Conservation (phyloP, 2,797 vertebrate species). For the Acipenser transmontanus region DNA sequence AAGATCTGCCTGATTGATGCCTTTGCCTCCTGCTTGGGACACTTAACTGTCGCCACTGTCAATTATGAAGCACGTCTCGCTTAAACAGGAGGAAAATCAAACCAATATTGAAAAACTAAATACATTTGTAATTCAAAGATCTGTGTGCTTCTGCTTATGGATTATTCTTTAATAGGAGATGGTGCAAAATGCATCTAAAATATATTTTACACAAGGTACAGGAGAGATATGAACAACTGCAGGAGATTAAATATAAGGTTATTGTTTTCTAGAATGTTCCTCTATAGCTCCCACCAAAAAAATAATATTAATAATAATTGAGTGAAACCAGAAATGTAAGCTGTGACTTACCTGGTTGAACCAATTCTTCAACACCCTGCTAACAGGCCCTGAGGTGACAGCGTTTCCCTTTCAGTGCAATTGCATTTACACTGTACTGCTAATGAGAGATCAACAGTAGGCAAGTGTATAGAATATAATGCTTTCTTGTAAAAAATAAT, state of each 20-base stretch:
- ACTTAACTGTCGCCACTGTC: too few relatives aligned
- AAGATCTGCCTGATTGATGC: too few relatives aligned
- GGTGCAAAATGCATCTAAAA: too few relatives aligned
- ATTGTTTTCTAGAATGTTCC: conserved; percentile 54
- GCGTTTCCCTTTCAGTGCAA: conserved; percentile 57
- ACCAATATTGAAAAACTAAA: too few relatives aligned
- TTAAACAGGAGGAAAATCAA: too few relatives aligned
- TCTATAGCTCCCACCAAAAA: conserved; percentile 54
- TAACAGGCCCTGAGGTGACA: conserved; percentile 53
- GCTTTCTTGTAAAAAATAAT: conserved; percentile 71
- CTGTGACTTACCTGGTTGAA: conserved; percentile 64
- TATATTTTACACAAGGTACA: conserved; percentile 2
- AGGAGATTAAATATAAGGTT: conserved; percentile 48
- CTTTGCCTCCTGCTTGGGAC: too few relatives aligned
- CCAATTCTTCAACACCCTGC: conserved; percentile 63
- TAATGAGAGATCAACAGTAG: conserved; percentile 75
- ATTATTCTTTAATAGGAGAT: too few relatives aligned
- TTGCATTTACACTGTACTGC: conserved; percentile 68
- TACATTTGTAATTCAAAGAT: too few relatives aligned
- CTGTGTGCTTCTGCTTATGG: too few relatives aligned
- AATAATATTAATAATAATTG: conserved; percentile 24
- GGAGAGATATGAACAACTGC: conserved; percentile 59
- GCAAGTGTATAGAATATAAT: conserved; percentile 61
- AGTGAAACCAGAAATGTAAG: conserved; percentile 64
- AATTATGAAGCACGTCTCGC: too few relatives aligned